Percentiles rank a stretch among this genome's conserved stretches.
These are phyloP conservation scores for Maniola hyperantus DNA, from an alignment of 2,888 invertebrate genomes.

Conservation along the genomic window DNA sequence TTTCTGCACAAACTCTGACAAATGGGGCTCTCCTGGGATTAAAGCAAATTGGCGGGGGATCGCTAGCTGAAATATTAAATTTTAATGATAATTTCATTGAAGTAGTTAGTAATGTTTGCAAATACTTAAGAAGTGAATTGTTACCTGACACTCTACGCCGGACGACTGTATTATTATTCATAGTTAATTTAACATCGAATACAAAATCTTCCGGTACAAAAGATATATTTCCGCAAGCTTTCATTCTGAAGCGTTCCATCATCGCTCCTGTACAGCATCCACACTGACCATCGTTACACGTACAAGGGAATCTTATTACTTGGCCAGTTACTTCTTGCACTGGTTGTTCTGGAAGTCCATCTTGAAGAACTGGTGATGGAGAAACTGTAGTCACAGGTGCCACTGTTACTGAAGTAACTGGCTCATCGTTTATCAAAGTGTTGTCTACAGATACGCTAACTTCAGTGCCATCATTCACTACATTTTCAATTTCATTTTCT, in stretches of 20 bases:
- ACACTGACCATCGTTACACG: slow-evolving; percentile 84
- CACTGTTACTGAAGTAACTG: slow-evolving; percentile 36
- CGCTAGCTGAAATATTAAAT: slow-evolving; percentile 83
- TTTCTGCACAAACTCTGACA: slow-evolving; percentile 87
- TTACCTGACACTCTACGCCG: slow-evolving; percentile 89
- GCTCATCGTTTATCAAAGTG: slow-evolving; percentile 43
- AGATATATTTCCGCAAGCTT: slow-evolving; percentile 89
- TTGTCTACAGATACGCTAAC: slow-evolving; percentile 46
- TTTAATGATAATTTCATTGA: neutral
- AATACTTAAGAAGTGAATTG: slow-evolving; percentile 29
- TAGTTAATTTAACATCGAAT: slow-evolving; percentile 87
- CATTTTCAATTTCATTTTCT: slow-evolving; percentile 40
- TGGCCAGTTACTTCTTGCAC: slow-evolving; percentile 64
- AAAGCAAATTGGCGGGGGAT: slow-evolving; percentile 88
- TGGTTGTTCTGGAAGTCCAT: slow-evolving; percentile 46
- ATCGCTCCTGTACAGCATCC: slow-evolving; percentile 87
- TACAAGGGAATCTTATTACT: slow-evolving; percentile 83
- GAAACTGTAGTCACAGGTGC: slow-evolving; percentile 45
- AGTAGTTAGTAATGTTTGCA: neutral
- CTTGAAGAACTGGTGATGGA: slow-evolving; percentile 51
- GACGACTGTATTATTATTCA: slow-evolving; percentile 88
- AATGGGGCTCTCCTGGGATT: slow-evolving; percentile 87
- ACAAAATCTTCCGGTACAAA: slow-evolving; percentile 93
- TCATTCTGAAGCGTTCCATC: slow-evolving; percentile 85
- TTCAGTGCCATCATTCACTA: slow-evolving; percentile 49